Base-by-base conservation (phyloP, 2,113 vertebrate genomes). In the Peromyscus maniculatus region DNA sequence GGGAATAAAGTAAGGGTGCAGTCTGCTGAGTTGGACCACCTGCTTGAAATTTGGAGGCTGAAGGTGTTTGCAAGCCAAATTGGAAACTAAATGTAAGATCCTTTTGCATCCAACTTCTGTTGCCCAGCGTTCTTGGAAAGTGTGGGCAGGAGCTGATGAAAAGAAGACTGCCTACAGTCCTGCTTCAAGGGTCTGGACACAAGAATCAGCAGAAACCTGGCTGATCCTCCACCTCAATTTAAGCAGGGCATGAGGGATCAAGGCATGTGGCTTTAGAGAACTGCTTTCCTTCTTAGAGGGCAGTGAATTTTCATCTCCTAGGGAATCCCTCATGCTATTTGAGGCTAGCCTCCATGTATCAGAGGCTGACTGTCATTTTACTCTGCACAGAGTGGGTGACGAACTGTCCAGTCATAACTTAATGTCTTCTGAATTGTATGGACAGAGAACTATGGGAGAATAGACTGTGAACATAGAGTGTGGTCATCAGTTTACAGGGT, bases 21-120 rank as follows among this genome's bases (percentile, higher is more conserved):
- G 24, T 62, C 57, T 82, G 55, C n/a, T 5, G 31, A 69, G 39
- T 36, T 75, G 39, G 66, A 75, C 80, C 55, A 9, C 62, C 83
- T 86, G 12, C 26, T 46, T 86, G 66, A 89, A 92, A 69, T 86
- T 80, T 92, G 89, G 62, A 92, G 72, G 89, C 36, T 21, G 8
- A 1, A 17, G 8, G 7, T 52, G 57, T 75, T 24, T 94, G 31
- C 1, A 89, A 88, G n/a, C 77, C 31, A 80, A 93, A 7, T 12
- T 39, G 16, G 33, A 17, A 43, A 89, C 71, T 86, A 59, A 66
- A 1, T 82, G 39, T 88, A 62, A 57, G 19, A 59, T 84, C 9
- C 46, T 93, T 93, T 79, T 89, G 17, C 39, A 52, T 67, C 36
- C 33, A 74, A 33, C 21, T 84, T 84, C 89, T 46, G 0, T 36